Evolutionary conservation across 1,140 invertebrate species (phyloP), one percentile per base, ranked within the genome.

Genomic region (Sitophilus oryzae): DNA sequence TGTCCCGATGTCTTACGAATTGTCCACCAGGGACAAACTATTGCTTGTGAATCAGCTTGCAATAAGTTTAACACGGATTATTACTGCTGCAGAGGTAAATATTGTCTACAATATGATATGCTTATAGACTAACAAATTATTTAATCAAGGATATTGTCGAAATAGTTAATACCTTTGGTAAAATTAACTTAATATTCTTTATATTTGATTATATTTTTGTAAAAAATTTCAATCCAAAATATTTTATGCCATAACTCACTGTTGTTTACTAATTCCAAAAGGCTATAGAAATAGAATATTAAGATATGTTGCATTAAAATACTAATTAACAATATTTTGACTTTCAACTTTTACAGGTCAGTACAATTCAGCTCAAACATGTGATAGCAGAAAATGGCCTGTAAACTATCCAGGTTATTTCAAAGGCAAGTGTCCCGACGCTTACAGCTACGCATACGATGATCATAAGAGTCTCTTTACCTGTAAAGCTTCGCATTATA

Each of bases 1-100:
- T 77, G 76, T 59, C 74, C 56, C 52, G 63, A 40, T 65, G 73
- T 66, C 45, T 59, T 63, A 37, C 56, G 53, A 66, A 68, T 64
- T 20, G 35, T 63, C 18, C 59, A 61, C 1, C 43, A 55, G 6
- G 63, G 68, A 48, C 47, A 21, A 8, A 10, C 18, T n/a, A 70
- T 78, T 19, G 76, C 64, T 20, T 78, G 76, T 55, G 75, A 74
- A 52, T 74, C 72, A 44, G 75, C 74, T 5, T 77, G 76, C 60
- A 45, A 68, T 9, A 63, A 61, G 5, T 73, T 69, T 56, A 65
- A 73, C 42, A 69, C 66, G 9, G 71, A 71, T 41, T 45, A 73
- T 34, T 77, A 75, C 60, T 54, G 68, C 42, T 51, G 72, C 65
- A 42, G 16, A 63, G 40, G 70, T n/a, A n/a, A n/a, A n/a, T n/a